Evolutionary conservation across 53 echinoderm and acorn worm species (phyloP).

Genomic region (Hippasteria phrygiana): DNA sequence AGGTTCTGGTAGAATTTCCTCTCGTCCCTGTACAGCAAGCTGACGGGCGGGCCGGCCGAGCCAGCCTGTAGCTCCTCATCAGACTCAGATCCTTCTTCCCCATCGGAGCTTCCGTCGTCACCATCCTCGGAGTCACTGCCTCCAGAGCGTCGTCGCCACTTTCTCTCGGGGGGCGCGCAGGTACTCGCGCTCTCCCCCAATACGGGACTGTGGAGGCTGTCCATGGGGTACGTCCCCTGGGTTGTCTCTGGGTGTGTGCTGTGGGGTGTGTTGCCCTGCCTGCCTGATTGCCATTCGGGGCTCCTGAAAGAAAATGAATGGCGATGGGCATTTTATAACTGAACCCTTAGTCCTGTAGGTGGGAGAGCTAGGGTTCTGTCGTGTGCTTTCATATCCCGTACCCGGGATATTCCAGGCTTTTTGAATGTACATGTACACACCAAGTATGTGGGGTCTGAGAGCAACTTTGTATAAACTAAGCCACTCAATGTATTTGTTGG

Average conservation of each 20-base stretch:
- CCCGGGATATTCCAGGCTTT: no score
- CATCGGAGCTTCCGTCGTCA: background rate
- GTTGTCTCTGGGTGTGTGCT: slow-evolving; percentile 5
- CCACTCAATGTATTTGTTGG: no score
- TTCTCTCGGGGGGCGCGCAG: slow-evolving; percentile 58
- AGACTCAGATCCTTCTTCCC: background rate
- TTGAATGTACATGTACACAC: no score
- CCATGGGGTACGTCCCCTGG: slow-evolving; percentile 48
- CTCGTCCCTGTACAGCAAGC: slow-evolving; percentile 84
- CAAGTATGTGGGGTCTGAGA: no score
- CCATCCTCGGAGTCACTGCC: slow-evolving; percentile 18
- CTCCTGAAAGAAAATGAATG: background rate
- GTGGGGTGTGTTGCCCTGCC: background rate
- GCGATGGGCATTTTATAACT: no score
- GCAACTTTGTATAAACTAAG: no score
- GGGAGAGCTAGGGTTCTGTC: no score
- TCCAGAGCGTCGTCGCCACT: background rate
- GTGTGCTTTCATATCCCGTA: no score
- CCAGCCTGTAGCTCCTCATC: background rate
- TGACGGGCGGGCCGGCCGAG: slow-evolving; percentile 58
- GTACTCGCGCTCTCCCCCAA: slow-evolving; percentile 97
- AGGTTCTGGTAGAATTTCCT: slow-evolving; percentile 89
- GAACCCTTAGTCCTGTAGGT: no score
- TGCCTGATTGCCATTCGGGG: slow-evolving; percentile 47
- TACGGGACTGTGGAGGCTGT: slow-evolving; percentile 81